A percentile compares a stretch with the other conserved stretches of the same genome.
Conservation (phyloP, 2,797 vertebrate species). For the Cetoscarus ocellatus region DNA sequence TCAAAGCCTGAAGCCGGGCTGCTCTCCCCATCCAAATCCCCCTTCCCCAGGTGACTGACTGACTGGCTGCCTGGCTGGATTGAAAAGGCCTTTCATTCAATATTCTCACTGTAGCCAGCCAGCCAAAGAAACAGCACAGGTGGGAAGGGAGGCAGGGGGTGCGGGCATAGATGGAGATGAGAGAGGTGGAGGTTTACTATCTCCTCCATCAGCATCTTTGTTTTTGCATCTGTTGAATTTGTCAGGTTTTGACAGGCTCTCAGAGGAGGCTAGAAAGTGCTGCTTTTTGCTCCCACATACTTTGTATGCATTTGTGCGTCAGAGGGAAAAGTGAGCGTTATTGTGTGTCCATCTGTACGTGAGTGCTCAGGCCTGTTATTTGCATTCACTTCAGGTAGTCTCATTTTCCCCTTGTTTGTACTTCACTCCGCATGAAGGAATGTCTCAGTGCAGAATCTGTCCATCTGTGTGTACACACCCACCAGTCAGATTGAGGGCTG, state of each 20-base stretch:
- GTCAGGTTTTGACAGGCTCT: constrained; percentile 67
- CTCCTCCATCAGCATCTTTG: constrained; percentile 69
- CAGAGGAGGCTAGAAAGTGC: constrained; percentile 49
- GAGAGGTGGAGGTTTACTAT: constrained; percentile 50
- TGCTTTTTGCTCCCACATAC: constrained; percentile 43
- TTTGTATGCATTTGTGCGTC: constrained; percentile 14
- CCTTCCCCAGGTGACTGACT: constrained; percentile 68
- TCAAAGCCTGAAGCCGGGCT: constrained; percentile 82
- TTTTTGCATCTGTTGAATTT: constrained; percentile 73
- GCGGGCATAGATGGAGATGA: constrained; percentile 28
- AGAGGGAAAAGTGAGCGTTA: constrained; percentile 14
- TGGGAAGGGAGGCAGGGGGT: constrained; percentile 45
- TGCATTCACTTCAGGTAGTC: constrained; percentile 52
- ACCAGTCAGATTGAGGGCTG: constrained; percentile 46
- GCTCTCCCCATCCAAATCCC: constrained; percentile 71
- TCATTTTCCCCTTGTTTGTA: constrained; percentile 44
- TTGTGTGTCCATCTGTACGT: constrained; percentile 36
- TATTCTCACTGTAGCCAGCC: constrained; percentile 84
- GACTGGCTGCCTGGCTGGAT: constrained; percentile 62
- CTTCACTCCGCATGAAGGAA: constrained; percentile 39
- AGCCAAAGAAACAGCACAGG: constrained; percentile 70
- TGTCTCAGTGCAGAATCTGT: constrained; percentile 36
- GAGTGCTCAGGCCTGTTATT: constrained; percentile 39
- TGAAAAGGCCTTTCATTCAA: constrained; percentile 82
- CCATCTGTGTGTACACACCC: constrained; percentile 53